Evolutionary conservation across 2,113 vertebrate species (phyloP).

Genomic region (Protobothrops mucrosquamatus): DNA sequence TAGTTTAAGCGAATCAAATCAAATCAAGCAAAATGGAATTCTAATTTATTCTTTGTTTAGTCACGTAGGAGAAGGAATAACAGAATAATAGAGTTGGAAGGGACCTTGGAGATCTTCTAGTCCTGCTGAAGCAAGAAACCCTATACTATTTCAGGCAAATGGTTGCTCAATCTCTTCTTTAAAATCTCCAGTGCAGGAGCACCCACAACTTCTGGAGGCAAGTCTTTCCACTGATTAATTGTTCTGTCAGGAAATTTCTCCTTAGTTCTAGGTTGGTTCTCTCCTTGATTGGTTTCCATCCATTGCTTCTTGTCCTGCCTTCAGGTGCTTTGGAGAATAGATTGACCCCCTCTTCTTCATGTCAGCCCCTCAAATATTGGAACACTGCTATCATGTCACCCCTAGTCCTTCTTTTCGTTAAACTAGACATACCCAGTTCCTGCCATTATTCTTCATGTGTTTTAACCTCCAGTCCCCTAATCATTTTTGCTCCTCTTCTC

Average conservation of each 20-base stretch:
- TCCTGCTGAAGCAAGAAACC: neutral
- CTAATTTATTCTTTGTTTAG: neutral
- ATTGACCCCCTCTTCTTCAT: neutral
- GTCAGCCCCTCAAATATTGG: neutral
- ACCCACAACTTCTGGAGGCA: no score
- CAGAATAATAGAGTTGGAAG: neutral
- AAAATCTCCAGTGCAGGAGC: neutral
- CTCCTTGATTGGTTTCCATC: neutral
- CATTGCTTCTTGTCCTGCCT: neutral
- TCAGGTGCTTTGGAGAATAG: neutral
- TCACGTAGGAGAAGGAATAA: neutral
- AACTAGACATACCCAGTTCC: neutral
- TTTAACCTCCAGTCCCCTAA: neutral
- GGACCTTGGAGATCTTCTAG: neutral
- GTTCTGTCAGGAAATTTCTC: neutral
- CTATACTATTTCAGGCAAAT: neutral
- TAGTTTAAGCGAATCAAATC: neutral
- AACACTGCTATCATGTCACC: neutral
- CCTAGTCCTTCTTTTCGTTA: neutral
- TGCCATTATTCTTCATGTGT: neutral
- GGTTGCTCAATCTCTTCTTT: neutral
- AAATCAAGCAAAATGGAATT: neutral
- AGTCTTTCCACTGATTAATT: neutral
- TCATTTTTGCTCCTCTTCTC: neutral
- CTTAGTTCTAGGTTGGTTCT: neutral